Percentiles rank a stretch among this genome's conserved stretches.
These are phyloP conservation scores for Eubasilissa splendida DNA, from an alignment of 2,888 invertebrate species.

Conservation along the genomic window DNA sequence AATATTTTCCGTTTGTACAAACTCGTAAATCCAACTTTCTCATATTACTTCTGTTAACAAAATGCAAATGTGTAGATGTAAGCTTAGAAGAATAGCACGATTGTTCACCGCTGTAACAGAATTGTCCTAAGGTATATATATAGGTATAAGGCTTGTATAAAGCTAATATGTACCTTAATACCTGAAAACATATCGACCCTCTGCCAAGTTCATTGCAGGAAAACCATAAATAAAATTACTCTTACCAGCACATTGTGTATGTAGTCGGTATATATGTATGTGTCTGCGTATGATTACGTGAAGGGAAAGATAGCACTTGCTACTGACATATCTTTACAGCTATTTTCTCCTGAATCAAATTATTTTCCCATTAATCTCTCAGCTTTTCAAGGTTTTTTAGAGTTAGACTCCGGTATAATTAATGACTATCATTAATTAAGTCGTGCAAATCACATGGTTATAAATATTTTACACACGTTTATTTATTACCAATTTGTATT, in stretches of 20 bases:
- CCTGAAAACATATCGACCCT: conserved; percentile 68
- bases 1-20: too few species aligned
- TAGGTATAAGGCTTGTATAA: conserved; percentile 22
- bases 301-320: background rate
- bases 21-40: too few species aligned
- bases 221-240: conserved; percentile 68
- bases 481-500: too few species aligned
- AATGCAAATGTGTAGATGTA: too few species aligned
- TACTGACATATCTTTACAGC: background rate
- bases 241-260: background rate
- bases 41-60: too few species aligned
- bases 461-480: too few species aligned
- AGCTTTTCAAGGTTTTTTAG: background rate
- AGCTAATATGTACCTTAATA: conserved; percentile 62
- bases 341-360: conserved; percentile 9
- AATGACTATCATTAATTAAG: too few species aligned
- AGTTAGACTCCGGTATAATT: too few species aligned
- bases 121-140: background rate
- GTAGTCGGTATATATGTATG: background rate
- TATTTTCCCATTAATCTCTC: conserved; percentile 1
- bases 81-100: background rate
- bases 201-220: conserved; percentile 69
- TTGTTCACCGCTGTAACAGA: background rate
- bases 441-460: too few species aligned
- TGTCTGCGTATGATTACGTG: background rate